Evolutionary conservation across 2,888 invertebrate genomes (phyloP), one percentile per base, ranked within the genome.

Genomic region (Sinelater perroti): DNA sequence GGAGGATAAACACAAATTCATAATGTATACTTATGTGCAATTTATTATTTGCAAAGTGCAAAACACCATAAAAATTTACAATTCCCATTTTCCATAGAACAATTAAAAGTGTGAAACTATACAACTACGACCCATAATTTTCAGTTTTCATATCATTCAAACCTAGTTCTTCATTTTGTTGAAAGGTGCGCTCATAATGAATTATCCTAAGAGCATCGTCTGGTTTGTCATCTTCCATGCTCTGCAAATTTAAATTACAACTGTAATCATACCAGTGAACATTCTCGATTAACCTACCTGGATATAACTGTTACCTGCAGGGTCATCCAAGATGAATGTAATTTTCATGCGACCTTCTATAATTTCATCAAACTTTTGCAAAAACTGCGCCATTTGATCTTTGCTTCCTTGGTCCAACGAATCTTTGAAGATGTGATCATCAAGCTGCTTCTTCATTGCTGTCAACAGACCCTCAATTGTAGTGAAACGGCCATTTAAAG

Each of bases 281-380:
- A 5, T 2, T 13, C 2, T 5, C 14, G 5, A 2, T 4, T 28
- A 20, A 8, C 11, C 16, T 31, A 83, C 84, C 81, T 95, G 93
- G 33, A 98, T 84, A 74, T 97, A 98, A 63, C 96, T 97, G 79
- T 98, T 98, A 0, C 99, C 99, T 5, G 97, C 94, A 1, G 98
- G 96, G 81, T 99, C 99, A 77, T 98, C 95, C 62, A 99, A 79
- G 2, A 97, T 75, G 1, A 99, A 65, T 0, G 95, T 95, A 0
- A 91, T 82, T 2, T 80, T 68, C 6, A 78, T 76, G 66, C 85
- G 78, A 1, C 89, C 84, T 0, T 81, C 78, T 13, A 93, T 73
- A 7, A 93, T 85, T 47, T 86, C 79, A 35, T 90, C 84, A 50
- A 96, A 79, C 64, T 87, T 82, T 0, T 77, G 71, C 11, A 91